These are phyloP conservation scores for Papilio glaucus DNA, from an alignment of 1,140 invertebrate genomes.

Conservation along the genomic window DNA sequence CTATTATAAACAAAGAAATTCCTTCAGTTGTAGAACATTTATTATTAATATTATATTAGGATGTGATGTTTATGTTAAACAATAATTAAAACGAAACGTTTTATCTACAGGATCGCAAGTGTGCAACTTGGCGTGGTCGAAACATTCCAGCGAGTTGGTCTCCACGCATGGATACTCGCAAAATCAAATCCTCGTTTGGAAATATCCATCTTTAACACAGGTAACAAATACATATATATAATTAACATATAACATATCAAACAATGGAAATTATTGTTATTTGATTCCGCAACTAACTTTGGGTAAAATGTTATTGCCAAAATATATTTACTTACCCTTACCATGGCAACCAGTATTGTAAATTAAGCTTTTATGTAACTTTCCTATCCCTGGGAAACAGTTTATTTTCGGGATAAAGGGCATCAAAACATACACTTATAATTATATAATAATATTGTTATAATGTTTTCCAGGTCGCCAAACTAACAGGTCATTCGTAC, in stretches of 20 bases:
- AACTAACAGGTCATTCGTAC: constrained; percentile 98
- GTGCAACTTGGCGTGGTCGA: constrained; percentile 99
- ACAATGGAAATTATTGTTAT: no score
- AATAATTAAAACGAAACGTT: constrained; percentile 26
- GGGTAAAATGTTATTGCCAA: no score
- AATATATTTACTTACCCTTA: no score
- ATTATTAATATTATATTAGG: neutral
- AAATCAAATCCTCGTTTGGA: constrained; percentile 99
- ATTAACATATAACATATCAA: constrained; percentile 86
- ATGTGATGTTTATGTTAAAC: neutral
- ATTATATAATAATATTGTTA: constrained; percentile 13
- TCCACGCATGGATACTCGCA: constrained; percentile 99
- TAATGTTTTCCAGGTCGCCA: constrained; percentile 91
- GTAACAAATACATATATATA: constrained; percentile 90
- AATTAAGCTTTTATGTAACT: no score
- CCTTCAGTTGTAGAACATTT: no score
- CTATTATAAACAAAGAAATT: no score
- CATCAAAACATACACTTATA: no score
- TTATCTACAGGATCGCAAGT: constrained; percentile 93
- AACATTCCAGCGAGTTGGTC: constrained; percentile 98
- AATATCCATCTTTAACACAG: constrained; percentile 97
- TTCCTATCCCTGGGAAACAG: no score
- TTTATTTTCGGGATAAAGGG: no score
- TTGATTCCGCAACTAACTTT: no score
- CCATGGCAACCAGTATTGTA: no score